Evolutionary conservation across 2,113 vertebrate species (phyloP), one percentile per base, ranked within the genome.

Genomic region (Aythya baeri): DNA sequence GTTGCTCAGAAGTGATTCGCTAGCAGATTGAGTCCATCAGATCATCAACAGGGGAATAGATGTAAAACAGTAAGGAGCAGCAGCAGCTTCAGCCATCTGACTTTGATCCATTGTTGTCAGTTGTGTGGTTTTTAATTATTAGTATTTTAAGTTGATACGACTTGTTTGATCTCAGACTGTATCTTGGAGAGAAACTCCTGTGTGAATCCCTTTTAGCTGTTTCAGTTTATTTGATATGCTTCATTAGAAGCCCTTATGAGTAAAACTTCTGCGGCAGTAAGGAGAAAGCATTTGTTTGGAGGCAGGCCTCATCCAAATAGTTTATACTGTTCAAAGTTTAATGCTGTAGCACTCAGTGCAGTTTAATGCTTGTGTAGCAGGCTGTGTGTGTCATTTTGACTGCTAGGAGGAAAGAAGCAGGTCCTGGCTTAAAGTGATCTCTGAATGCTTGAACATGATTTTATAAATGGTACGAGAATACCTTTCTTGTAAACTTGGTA

Each of bases 71-170:
- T 94, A 74, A 65, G 67, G 46, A 91, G 86, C 50, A 90, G 23
- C 31, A 68, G 73, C 74, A 91, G 91, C 88, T 86, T 95, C 73
- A 92, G 77, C 74, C 54, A 20, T 88, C 70, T 97, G 86, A 86
- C 80, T 92, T 86, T 86, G 93, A 95, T 95, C 91, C 86, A 52
- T 88, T 91, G 46, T 95, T 92, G 91, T 93, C 83, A 72, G 38
- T 96, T 86, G 83, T 89, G 78, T 72, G 34, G 14, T 36, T 71
- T 88, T 88, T 59, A 81, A 74, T 81, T 57, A 54, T 85, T 81
- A 91, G 36, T 9, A 23, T 93, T 93, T 93, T 52, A 84, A 49
- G 57, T 74, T 72, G 46, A 59, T 15, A 0, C 50, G 43, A 49
- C 86, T 81, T 81, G 46, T 88, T 57, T 86, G 44, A 83, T 91